Evolutionary conservation across 2,888 invertebrate genomes (phyloP).

Genomic region (Volucella bombylans): DNA sequence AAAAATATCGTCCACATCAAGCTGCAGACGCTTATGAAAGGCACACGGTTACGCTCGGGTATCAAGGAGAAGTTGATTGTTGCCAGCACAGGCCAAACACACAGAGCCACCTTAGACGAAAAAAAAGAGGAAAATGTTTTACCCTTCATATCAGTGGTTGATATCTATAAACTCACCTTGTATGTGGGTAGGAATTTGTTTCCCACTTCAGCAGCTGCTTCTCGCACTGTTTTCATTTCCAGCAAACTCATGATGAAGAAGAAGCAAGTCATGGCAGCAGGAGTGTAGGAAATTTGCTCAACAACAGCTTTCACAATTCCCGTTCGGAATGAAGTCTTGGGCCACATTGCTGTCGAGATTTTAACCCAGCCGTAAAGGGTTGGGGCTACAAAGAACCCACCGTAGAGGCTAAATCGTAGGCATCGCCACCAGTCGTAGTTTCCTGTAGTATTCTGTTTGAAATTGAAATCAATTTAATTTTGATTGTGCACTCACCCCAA

Average conservation of each 20-base stretch:
- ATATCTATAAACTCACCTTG: conserved; percentile 76
- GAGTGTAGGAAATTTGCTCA: conserved; percentile 90
- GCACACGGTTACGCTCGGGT: conserved; percentile 88
- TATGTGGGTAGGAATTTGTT: conserved; percentile 90
- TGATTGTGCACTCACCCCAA: conserved; percentile 83
- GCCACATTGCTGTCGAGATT: conserved; percentile 90
- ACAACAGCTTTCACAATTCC: conserved; percentile 89
- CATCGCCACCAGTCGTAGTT: conserved; percentile 88
- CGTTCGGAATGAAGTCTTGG: conserved; percentile 86
- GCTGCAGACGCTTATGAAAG: conserved; percentile 88
- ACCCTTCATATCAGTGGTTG: neutral
- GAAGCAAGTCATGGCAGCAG: conserved; percentile 89
- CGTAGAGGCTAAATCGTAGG: conserved; percentile 89
- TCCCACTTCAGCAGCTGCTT: conserved; percentile 86
- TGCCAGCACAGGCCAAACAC: conserved; percentile 89
- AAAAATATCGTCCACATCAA: conserved; percentile 90
- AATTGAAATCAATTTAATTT: neutral
- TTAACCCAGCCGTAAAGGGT: conserved; percentile 91
- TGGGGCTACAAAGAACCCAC: conserved; percentile 91
- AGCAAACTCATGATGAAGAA: conserved; percentile 90
- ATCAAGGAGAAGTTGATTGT: conserved; percentile 88
- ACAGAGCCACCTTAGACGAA: conserved; percentile 86
- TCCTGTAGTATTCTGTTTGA: conserved; percentile 77
- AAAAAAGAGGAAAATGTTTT: conserved; percentile 3
- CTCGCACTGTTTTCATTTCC: conserved; percentile 86